Conservation (phyloP, 2,113 vertebrate species). For the Murina feae region DNA sequence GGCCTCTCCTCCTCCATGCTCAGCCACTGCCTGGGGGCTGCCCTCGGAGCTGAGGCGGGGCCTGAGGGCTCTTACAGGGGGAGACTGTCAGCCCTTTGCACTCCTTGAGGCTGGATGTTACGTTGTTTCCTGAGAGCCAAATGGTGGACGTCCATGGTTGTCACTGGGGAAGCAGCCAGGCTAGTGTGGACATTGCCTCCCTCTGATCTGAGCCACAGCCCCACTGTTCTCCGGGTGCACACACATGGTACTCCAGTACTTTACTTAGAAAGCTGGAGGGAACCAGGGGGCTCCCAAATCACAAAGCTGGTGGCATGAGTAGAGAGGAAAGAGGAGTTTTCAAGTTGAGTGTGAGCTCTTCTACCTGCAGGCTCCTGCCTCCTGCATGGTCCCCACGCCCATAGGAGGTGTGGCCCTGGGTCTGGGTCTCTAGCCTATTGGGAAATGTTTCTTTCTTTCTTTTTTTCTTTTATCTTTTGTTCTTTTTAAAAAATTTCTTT, state of each 20-base stretch:
- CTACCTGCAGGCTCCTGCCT: not conserved
- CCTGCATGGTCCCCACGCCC: not conserved
- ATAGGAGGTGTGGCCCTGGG: not conserved
- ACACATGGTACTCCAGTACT: not conserved
- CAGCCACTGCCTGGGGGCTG: not conserved
- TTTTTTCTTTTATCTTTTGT: too few species aligned
- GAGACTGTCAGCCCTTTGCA: not conserved
- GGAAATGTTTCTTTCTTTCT: not conserved
- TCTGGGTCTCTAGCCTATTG: not conserved
- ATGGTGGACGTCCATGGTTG: rapidly evolving
- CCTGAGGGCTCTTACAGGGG: not conserved
- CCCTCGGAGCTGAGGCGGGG: not conserved
- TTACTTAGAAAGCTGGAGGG: not conserved
- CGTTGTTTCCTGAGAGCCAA: not conserved
- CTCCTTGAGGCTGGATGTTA: not conserved
- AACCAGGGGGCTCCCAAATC: not conserved
- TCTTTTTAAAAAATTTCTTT: too few species aligned
- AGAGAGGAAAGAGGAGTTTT: not conserved
- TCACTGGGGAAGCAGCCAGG: not conserved
- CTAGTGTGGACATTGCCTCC: not conserved
- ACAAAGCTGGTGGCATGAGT: not conserved
- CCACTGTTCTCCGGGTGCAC: not conserved
- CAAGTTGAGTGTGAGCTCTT: not conserved
- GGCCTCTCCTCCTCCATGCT: rapidly evolving
- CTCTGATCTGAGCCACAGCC: not conserved